Conservation (phyloP, 2,113 vertebrate genomes). For the Haliaeetus leucogaster region DNA sequence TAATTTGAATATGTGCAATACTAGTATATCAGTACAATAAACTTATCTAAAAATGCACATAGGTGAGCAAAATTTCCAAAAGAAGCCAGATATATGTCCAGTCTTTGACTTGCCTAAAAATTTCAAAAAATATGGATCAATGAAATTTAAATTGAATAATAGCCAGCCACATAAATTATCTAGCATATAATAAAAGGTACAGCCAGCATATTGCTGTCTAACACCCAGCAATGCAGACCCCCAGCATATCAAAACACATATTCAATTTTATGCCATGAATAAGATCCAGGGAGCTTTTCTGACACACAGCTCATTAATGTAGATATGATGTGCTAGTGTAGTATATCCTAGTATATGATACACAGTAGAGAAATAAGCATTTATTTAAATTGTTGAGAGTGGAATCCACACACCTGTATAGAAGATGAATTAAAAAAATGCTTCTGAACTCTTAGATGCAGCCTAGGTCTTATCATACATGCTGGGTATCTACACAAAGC, state of each 20-base stretch:
- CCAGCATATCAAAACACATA: neutral
- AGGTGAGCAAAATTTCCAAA: neutral
- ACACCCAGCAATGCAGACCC: neutral
- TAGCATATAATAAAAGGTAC: neutral
- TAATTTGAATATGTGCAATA: neutral
- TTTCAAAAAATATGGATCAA: neutral
- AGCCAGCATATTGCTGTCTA: neutral
- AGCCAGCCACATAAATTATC: neutral
- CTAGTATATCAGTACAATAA: neutral
- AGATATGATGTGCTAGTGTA: neutral
- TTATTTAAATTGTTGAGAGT: neutral
- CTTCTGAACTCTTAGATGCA: neutral
- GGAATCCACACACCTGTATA: neutral
- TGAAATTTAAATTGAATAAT: neutral
- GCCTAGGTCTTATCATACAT: neutral
- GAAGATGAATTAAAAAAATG: neutral
- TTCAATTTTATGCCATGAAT: neutral
- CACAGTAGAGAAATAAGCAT: neutral
- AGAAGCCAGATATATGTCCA: neutral
- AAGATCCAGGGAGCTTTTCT: neutral
- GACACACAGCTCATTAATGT: neutral
- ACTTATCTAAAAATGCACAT: neutral
- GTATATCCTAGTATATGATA: neutral
- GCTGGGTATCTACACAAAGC: neutral
- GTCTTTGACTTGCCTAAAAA: neutral